Evolutionary conservation across 2,113 vertebrate genomes (phyloP).

Genomic region (Plotosus lineatus): DNA sequence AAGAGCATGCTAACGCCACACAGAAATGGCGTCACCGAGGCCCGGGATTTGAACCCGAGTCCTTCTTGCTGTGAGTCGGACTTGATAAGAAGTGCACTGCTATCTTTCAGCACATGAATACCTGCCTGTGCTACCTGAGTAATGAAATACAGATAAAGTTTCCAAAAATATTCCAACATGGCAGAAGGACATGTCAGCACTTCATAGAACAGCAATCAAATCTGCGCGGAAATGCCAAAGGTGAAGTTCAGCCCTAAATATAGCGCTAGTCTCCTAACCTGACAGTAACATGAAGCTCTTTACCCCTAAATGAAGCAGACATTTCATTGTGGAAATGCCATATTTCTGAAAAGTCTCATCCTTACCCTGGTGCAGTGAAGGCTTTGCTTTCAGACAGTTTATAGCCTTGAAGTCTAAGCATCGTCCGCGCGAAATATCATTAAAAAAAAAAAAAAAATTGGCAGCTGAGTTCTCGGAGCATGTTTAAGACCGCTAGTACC

Average conservation of each 20-base stretch:
- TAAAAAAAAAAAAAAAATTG: no score
- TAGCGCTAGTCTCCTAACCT: conserved; percentile 2
- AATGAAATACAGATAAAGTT: neutral
- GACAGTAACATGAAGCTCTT: conserved; percentile 21
- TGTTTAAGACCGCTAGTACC: neutral
- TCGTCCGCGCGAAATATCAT: conserved; percentile 5
- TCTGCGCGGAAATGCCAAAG: conserved; percentile 32
- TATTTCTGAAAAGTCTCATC: conserved; percentile 3
- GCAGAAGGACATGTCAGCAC: neutral
- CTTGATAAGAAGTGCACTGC: no score
- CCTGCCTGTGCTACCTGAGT: neutral
- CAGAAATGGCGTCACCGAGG: no score
- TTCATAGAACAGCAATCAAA: conserved; percentile 12
- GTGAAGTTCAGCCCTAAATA: conserved; percentile 42
- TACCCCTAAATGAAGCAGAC: conserved; percentile 36
- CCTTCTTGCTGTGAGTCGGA: no score
- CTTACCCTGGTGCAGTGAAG: neutral
- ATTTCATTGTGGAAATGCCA: conserved; percentile 48
- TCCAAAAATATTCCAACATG: neutral
- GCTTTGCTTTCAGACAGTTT: neutral
- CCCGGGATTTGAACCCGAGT: no score
- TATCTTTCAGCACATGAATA: no score
- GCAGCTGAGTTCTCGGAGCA: neutral
- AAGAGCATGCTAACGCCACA: no score
- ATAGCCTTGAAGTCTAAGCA: neutral